Conservation (phyloP, 2,797 vertebrate genomes). For the Phoeniculus purpureus region DNA sequence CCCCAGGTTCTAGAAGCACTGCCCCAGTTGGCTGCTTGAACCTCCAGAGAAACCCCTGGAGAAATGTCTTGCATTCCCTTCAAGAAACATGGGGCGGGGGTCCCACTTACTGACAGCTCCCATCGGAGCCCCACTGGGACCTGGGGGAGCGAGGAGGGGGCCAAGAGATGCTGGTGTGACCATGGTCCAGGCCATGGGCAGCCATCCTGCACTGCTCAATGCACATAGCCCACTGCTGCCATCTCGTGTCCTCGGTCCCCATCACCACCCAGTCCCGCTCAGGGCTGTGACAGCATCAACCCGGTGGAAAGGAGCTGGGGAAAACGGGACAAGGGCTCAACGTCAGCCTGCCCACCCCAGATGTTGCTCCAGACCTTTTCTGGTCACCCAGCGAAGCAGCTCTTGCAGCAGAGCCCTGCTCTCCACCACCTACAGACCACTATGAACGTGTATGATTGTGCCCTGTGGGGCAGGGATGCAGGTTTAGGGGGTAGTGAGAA, state of each 20-base stretch:
- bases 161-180: neutral
- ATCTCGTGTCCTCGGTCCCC: slow-evolving; percentile 26
- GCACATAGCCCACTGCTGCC: slow-evolving; percentile 28
- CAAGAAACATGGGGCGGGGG: accelerated
- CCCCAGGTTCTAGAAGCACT: neutral
- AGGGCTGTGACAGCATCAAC: accelerated
- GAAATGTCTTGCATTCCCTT: neutral
- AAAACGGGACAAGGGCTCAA: neutral
- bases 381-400: neutral
- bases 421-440: accelerated
- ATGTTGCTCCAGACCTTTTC: neutral
- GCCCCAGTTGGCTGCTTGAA: accelerated
- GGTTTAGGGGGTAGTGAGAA: accelerated
- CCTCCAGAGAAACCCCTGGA: neutral
- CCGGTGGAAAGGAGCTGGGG: neutral
- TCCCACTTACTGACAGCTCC: neutral
- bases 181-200: neutral
- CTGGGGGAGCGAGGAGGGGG: neutral
- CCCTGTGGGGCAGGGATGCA: neutral
- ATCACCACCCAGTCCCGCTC: neutral
- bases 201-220: neutral
- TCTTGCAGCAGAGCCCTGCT: neutral
- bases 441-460: accelerated
- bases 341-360: accelerated
- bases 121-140: accelerated